Evolutionary conservation across 35 echinoderm and acorn worm species (phyloP).

Genomic region (Holothuria glaberrima): DNA sequence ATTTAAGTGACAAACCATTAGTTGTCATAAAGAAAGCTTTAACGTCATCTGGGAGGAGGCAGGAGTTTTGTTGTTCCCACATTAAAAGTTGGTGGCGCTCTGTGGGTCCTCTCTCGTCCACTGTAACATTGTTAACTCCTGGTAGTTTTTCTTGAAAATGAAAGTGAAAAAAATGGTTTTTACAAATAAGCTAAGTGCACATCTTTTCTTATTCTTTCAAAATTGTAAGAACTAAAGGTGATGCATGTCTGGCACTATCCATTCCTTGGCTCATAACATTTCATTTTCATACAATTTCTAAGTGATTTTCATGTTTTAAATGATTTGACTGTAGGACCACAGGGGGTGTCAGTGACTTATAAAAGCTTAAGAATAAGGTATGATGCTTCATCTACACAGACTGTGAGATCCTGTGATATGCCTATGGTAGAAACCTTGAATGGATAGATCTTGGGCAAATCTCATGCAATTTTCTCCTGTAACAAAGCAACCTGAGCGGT

Average conservation of each 20-base stretch:
- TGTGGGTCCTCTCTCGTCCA: slow-evolving; percentile 66
- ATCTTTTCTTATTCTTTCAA: not conserved
- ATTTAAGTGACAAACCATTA: slow-evolving; percentile 77
- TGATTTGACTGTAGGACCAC: too few species aligned
- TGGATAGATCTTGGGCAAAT: too few species aligned
- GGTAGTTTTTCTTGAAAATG: slow-evolving; percentile 79
- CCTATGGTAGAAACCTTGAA: too few species aligned
- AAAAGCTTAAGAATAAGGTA: too few species aligned
- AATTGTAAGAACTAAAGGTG: not conserved
- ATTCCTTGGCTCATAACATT: not conserved
- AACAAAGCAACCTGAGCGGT: too few species aligned
- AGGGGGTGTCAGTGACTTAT: too few species aligned
- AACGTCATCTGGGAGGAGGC: slow-evolving; percentile 87
- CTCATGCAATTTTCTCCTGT: too few species aligned
- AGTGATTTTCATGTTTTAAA: too few species aligned
- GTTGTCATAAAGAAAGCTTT: slow-evolving; percentile 87
- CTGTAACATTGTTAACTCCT: slow-evolving; percentile 73
- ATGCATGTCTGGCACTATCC: not conserved
- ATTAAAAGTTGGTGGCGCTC: slow-evolving; percentile 79
- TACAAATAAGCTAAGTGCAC: not conserved
- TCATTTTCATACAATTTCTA: too few species aligned
- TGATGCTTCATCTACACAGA: too few species aligned
- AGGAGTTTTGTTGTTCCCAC: slow-evolving; percentile 92
- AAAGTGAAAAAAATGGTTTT: not conserved
- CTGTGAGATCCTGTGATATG: too few species aligned